Percentiles rank a stretch among this genome's conserved stretches.
Conservation (phyloP, 2,113 vertebrate species). For the Chrysochloris asiatica region DNA sequence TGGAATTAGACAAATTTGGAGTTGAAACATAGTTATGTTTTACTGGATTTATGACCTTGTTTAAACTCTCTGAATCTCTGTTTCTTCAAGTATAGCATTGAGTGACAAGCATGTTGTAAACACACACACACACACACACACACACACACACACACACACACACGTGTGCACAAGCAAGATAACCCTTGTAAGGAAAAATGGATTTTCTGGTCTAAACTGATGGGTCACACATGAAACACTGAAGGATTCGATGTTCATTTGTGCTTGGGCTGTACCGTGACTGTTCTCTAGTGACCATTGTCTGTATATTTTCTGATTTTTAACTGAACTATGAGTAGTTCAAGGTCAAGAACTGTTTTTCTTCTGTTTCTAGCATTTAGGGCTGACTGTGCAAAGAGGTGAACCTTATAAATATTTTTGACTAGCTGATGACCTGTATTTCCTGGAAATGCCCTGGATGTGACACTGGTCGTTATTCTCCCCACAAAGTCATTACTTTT, state of each 20-base stretch:
- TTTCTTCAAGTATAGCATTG: slow-evolving; percentile 27
- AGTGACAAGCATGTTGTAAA: not conserved
- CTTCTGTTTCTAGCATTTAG: not conserved
- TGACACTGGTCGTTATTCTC: not conserved
- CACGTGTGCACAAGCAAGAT: too few relatives aligned
- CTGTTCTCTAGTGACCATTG: not conserved
- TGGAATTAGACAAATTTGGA: not conserved
- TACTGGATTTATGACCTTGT: not conserved
- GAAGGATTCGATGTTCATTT: not conserved
- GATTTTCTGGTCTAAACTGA: not conserved
- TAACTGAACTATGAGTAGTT: slow-evolving; percentile 4
- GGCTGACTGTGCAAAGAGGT: not conserved
- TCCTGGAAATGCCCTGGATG: not conserved
- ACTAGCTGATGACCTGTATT: not conserved
- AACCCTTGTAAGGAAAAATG: not conserved
- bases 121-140: not conserved
- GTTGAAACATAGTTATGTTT: not conserved
- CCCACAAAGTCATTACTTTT: too few relatives aligned
- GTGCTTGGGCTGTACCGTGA: not conserved
- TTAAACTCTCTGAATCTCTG: not conserved
- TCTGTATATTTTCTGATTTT: not conserved
- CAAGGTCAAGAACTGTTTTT: not conserved
- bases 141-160: not conserved
- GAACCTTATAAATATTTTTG: not conserved
- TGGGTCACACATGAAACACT: not conserved